These are phyloP conservation scores for Leptopilina drosophilae DNA, from an alignment of 2,888 invertebrate genomes.

Conservation along the genomic window DNA sequence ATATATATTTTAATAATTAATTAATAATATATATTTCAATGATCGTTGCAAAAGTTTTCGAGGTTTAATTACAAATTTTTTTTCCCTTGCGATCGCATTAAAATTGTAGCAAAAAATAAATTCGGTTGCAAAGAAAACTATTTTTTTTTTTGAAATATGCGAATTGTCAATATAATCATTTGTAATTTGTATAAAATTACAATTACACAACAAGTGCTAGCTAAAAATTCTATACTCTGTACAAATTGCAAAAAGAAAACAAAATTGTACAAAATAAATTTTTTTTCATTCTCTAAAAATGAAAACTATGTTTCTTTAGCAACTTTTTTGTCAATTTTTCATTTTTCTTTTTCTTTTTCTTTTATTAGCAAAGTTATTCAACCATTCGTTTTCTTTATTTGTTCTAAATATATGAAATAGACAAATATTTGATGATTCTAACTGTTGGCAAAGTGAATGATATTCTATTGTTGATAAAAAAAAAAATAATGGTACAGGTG, in stretches of 20 bases:
- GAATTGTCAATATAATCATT: background rate
- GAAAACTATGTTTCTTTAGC: background rate
- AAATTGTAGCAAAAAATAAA: too few relatives aligned
- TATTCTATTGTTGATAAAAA: background rate
- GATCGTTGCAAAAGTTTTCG: background rate
- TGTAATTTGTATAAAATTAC: conserved; percentile 14
- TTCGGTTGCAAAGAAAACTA: too few relatives aligned
- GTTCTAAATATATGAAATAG: background rate
- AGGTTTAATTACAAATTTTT: background rate
- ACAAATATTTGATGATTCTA: background rate
- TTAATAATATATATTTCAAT: background rate
- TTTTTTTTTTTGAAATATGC: background rate
- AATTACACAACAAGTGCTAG: conserved; percentile 4
- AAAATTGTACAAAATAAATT: background rate
- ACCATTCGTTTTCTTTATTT: conserved; percentile 1
- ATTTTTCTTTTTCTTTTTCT: background rate
- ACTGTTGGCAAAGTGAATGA: conserved; percentile 22
- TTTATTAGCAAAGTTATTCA: background rate
- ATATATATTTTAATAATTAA: too few relatives aligned
- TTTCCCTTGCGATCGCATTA: too few relatives aligned
- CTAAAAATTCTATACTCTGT: conserved; percentile 12
- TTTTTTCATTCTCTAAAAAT: background rate
- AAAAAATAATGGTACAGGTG: conserved; percentile 1
- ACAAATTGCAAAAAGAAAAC: conserved; percentile 15
- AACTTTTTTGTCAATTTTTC: too few relatives aligned